Evolutionary conservation across 2,888 invertebrate genomes (phyloP), one percentile per base, ranked within the genome.

Genomic region (Drosophila nr. fundita): DNA sequence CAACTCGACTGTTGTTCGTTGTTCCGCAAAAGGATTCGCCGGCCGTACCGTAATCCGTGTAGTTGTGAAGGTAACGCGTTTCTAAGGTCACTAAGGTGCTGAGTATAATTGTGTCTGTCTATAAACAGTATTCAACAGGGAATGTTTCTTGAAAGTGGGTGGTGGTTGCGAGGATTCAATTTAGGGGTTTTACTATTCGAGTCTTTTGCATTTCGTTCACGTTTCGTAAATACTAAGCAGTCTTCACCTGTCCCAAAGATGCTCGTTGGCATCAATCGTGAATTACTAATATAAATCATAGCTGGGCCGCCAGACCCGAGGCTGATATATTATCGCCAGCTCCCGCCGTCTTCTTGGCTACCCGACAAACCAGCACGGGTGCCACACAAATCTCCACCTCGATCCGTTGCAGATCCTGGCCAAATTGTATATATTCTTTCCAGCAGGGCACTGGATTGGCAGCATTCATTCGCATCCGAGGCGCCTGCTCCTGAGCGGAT

Each of bases 291-390:
- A 15, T 8, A 5, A 45, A 45, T 45, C 34, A 57, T 38, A 96
- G 94, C 92, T 96, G 96, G 62, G 95, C 93, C n/a, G 95, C 96
- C 21, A 97, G 93, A n/a, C 97, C 97, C 2, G 97, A 96, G n/a
- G 97, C 96, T 0, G 97, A 97, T 76, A 97, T 96, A 90, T 97
- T 97, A 91, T 97, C 97, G 0, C 97, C 97, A 13, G 97, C 97
- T 0, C 97, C 97, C 0, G 96, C 97, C 0, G 97, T 97, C 86
- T 97, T 95, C 70, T 95, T 95, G 0, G 96, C 97, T 81, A 96
- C 94, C 0, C 96, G 97, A 89, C 97, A 97, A 4, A 97, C 97
- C 32, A 97, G 93, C 8, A 97, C 97, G 0, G 97, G 97, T 0
- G 97, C 97, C 7, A 97, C 95, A 92, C 97, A 97, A 61, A 97